Evolutionary conservation across 2,113 vertebrate species (phyloP).

Genomic region (Camelus dromedarius): DNA sequence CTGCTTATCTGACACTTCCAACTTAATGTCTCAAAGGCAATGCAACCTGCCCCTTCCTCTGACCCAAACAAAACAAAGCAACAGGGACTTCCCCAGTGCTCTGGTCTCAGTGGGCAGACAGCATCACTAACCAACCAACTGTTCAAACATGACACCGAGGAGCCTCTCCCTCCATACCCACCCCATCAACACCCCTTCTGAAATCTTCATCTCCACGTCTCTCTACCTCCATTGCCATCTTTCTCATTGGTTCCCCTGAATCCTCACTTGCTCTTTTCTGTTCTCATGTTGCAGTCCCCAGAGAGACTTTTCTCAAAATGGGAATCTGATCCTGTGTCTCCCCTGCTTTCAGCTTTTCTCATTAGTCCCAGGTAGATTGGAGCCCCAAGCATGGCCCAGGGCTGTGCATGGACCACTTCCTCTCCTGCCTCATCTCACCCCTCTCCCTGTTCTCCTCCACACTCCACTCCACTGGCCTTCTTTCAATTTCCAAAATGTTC

Average conservation of each 20-base stretch:
- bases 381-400: neutral
- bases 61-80: neutral
- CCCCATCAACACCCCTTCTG: neutral
- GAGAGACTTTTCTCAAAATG: neutral
- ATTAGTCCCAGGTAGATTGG: neutral
- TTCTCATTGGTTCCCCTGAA: neutral
- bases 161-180: neutral
- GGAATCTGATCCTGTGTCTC: neutral
- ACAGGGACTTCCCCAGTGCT: neutral
- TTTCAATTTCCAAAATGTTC: neutral
- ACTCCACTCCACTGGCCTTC: neutral
- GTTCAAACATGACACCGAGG: rapidly evolving
- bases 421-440: neutral
- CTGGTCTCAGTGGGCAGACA: neutral
- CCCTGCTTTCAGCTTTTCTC: neutral
- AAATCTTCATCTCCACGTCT: neutral
- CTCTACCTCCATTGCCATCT: neutral
- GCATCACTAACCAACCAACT: rapidly evolving
- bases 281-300: neutral
- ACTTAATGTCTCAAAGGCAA: neutral
- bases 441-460: neutral
- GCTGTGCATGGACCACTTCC: too few relatives aligned
- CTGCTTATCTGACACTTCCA: neutral
- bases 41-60: neutral
- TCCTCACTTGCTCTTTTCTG: neutral